Percentiles rank a stretch among this genome's conserved stretches.
Evolutionary conservation across 2,113 vertebrate genomes (phyloP).

Genomic region (Phaethon lepturus): DNA sequence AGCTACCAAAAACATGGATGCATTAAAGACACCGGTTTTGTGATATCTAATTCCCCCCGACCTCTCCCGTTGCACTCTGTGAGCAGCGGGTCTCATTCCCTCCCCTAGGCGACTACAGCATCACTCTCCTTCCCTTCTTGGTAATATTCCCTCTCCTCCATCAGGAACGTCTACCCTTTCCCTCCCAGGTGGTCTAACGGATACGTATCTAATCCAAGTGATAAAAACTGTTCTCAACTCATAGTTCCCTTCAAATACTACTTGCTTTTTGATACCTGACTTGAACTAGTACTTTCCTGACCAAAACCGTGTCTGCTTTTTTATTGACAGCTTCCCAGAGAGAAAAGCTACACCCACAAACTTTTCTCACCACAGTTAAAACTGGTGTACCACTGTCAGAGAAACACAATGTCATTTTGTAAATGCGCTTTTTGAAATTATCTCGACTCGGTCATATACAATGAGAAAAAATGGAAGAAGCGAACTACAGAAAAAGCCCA

Average conservation of each 20-base stretch:
- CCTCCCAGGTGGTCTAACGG: background rate
- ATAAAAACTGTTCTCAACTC: background rate
- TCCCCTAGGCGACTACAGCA: background rate
- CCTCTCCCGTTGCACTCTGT: background rate
- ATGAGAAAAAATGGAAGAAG: background rate
- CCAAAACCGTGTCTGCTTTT: background rate
- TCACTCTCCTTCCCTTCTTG: background rate
- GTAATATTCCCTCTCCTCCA: background rate
- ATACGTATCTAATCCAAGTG: background rate
- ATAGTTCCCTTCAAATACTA: background rate
- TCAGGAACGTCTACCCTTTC: background rate
- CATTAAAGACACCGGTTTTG: background rate
- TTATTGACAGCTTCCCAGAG: background rate
- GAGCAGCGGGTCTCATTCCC: background rate
- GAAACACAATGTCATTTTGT: background rate
- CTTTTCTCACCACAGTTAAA: background rate
- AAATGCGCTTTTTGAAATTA: background rate
- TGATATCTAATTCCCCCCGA: background rate
- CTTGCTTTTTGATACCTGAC: background rate
- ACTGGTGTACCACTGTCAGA: background rate
- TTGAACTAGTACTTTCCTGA: background rate
- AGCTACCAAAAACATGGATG: background rate
- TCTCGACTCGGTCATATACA: fast-evolving
- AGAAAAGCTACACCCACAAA: background rate
- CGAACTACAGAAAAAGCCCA: background rate